Evolutionary conservation across 1,140 invertebrate species (phyloP).

Genomic region (Trinorchestia longiramus): DNA sequence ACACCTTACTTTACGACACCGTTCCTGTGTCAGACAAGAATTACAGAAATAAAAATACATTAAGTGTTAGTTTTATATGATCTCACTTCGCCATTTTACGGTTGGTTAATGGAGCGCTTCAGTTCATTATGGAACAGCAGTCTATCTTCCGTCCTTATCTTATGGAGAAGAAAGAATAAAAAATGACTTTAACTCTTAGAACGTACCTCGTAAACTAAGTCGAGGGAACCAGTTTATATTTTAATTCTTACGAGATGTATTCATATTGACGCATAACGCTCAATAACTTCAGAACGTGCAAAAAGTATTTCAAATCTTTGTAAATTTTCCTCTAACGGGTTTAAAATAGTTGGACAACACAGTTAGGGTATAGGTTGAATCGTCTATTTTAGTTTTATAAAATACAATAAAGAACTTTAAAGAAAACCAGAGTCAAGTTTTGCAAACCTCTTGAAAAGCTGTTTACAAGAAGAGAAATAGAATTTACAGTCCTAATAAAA

Average conservation of each 20-base stretch:
- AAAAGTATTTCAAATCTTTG: background rate
- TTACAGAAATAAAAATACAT: background rate
- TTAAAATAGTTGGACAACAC: too few relatives aligned
- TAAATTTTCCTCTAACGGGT: background rate
- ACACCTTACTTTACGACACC: background rate
- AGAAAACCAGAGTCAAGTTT: too few relatives aligned
- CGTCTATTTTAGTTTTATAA: too few relatives aligned
- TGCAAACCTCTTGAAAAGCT: too few relatives aligned
- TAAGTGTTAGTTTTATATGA: background rate
- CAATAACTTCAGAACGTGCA: too few relatives aligned
- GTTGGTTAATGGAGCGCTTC: background rate
- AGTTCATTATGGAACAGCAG: background rate
- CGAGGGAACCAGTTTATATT: too few relatives aligned
- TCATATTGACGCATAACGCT: too few relatives aligned
- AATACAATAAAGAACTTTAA: too few relatives aligned
- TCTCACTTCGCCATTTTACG: background rate
- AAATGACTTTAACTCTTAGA: background rate
- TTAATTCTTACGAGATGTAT: too few relatives aligned
- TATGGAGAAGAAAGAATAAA: background rate
- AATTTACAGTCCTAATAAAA: too few relatives aligned
- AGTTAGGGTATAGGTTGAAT: too few relatives aligned
- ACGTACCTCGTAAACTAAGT: background rate
- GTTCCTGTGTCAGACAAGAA: background rate
- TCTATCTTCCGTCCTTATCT: background rate
- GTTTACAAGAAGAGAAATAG: too few relatives aligned